A percentile compares a stretch with the other conserved stretches of the same genome.
Conservation (phyloP, 2,888 invertebrate species). For the Acleris laterana region DNA sequence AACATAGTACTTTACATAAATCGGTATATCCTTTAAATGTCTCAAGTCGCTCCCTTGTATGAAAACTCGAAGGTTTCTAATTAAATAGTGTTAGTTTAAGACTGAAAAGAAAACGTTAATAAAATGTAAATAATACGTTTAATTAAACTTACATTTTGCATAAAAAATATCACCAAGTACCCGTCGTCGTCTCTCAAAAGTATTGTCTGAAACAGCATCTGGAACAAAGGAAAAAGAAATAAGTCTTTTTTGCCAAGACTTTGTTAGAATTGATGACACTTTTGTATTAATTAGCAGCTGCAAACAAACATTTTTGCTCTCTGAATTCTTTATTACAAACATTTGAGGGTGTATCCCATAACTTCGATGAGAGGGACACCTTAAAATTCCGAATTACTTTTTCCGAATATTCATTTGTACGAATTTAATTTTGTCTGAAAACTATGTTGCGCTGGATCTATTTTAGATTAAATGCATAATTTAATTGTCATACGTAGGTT, state of each 20-base stretch:
- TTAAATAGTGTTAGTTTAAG: conserved; percentile 1
- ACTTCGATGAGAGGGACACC: no score
- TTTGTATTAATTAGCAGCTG: not conserved
- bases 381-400: no score
- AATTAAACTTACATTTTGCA: conserved; percentile 70
- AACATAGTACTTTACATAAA: conserved; percentile 24
- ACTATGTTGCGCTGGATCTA: no score
- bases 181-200: conserved; percentile 53
- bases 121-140: conserved; percentile 14
- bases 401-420: no score
- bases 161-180: conserved; percentile 67
- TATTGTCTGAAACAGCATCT: conserved; percentile 76
- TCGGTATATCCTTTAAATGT: conserved; percentile 1
- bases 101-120: not conserved
- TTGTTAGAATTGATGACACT: conserved; percentile 20
- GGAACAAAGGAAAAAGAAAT: conserved; percentile 58
- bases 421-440: no score
- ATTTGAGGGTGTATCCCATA: no score
- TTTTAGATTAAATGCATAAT: no score
- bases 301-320: no score
- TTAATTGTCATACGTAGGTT: no score
- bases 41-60: conserved; percentile 1
- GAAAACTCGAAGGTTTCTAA: not conserved
- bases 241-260: conserved; percentile 7
- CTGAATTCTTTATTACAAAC: no score